These are phyloP conservation scores for Champsocephalus esox DNA, from an alignment of 2,797 vertebrate genomes.

Conservation along the genomic window DNA sequence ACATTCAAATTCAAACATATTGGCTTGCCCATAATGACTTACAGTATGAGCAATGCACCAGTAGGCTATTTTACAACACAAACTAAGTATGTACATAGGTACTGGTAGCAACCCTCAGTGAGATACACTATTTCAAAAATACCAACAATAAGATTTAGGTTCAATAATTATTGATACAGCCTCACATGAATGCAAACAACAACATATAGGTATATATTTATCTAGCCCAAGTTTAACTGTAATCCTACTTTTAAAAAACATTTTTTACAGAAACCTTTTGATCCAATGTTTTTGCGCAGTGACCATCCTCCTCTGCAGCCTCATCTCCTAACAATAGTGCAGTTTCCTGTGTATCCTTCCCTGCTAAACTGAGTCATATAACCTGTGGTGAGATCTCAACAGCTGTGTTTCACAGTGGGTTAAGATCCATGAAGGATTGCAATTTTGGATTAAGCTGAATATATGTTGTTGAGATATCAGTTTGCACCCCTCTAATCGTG, in stretches of 20 bases:
- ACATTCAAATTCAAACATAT: too few species aligned
- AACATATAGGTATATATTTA: too few species aligned
- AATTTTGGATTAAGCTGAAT: background rate
- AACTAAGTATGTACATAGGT: background rate
- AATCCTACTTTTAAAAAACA: too few species aligned
- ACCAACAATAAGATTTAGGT: background rate
- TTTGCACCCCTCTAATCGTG: background rate
- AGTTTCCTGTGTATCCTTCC: background rate
- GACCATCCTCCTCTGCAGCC: background rate
- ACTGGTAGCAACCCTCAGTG: too few species aligned
- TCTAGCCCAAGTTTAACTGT: too few species aligned
- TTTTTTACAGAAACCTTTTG: too few species aligned
- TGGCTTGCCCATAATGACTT: too few species aligned
- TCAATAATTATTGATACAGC: too few species aligned
- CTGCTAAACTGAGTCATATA: background rate
- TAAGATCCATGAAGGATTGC: slow-evolving; percentile 1
- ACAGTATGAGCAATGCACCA: too few species aligned
- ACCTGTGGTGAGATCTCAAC: background rate
- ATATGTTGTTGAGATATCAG: background rate
- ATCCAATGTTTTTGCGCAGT: background rate
- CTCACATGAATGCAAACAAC: too few species aligned
- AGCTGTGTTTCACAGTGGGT: slow-evolving; percentile 5
- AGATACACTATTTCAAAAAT: too few species aligned
- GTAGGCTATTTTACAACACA: background rate
- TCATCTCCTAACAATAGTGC: background rate